Conservation (phyloP, 2,797 vertebrate species). For the Acropternis orthonyx region DNA sequence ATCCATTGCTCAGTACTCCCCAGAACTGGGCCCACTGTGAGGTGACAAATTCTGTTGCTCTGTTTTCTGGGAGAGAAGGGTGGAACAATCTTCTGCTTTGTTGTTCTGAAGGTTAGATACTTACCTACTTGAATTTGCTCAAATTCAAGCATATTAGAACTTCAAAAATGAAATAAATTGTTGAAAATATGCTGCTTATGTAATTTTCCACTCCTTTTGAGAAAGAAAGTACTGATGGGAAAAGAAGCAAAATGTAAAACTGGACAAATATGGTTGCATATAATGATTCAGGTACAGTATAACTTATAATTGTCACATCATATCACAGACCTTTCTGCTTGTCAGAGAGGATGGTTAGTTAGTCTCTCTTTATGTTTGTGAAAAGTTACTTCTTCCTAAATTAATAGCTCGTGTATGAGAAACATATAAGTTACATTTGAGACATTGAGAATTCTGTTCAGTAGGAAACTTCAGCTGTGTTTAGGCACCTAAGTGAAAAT, state of each 20-base stretch:
- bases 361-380: background rate
- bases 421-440: background rate
- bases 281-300: background rate
- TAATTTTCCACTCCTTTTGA: background rate
- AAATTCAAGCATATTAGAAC: background rate
- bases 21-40: accelerated
- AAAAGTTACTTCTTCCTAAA: background rate
- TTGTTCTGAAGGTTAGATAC: background rate
- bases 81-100: background rate
- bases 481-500: background rate
- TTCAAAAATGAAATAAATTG: background rate
- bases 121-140: background rate
- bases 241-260: background rate
- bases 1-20: background rate
- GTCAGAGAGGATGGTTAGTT: background rate
- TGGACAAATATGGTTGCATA: background rate
- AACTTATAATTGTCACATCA: background rate
- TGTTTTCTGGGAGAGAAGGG: background rate
- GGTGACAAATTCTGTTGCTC: background rate
- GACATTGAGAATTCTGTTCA: background rate
- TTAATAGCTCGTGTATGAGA: background rate
- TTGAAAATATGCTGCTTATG: background rate
- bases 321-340: background rate
- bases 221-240: background rate
- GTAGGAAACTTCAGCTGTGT: background rate